A percentile compares a stretch with the other conserved stretches of the same genome.
Conservation (phyloP, 2,888 invertebrate genomes). For the Drosophila rellima region DNA sequence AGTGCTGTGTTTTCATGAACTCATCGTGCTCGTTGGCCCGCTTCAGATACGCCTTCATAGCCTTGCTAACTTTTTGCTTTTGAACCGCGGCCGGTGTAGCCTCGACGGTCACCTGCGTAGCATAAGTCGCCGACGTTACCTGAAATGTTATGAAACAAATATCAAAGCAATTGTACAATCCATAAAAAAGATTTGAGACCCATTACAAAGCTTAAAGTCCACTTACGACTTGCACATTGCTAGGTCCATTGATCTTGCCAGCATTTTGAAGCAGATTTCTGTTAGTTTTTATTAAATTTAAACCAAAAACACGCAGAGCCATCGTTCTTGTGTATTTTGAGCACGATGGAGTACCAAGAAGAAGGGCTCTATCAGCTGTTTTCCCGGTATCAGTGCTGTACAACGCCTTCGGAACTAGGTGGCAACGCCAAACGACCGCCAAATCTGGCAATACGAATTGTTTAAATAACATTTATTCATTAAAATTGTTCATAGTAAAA, state of each 20-base stretch:
- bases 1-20: conserved; percentile 92
- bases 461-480: not conserved
- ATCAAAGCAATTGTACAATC: not conserved
- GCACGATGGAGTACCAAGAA: conserved; percentile 35
- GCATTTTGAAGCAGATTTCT: conserved; percentile 72
- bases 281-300: conserved; percentile 81
- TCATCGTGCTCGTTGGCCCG: conserved; percentile 92
- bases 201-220: not conserved
- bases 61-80: conserved; percentile 91
- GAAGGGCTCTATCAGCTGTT: conserved; percentile 58
- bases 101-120: conserved; percentile 80
- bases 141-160: conserved; percentile 69
- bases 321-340: conserved; percentile 42
- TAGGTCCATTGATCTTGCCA: conserved; percentile 40
- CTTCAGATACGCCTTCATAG: conserved; percentile 95
- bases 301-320: conserved; percentile 79
- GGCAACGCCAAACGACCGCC: conserved; percentile 28
- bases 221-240: conserved; percentile 54
- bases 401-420: conserved; percentile 9
- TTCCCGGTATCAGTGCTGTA: conserved; percentile 13
- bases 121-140: conserved; percentile 57
- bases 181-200: conserved; percentile 26
- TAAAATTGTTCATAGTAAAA: not conserved
- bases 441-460: not conserved
- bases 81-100: conserved; percentile 81